These are phyloP conservation scores for Drosophila gunungcola DNA, from an alignment of 1,140 invertebrate species.

Conservation along the genomic window DNA sequence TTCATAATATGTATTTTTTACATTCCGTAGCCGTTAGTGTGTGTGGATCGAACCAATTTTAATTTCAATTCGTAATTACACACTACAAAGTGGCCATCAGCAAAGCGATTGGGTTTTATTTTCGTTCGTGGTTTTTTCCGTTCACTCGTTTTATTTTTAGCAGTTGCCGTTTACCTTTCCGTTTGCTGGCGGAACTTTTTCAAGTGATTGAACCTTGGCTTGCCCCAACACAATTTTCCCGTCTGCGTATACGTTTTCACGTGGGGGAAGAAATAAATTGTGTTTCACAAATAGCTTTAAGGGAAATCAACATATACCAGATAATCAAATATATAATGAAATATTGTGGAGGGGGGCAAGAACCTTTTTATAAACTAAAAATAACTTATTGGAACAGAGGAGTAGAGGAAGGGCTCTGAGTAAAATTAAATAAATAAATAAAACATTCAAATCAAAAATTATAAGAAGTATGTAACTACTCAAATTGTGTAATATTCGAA, in stretches of 20 bases:
- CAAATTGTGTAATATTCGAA: background rate
- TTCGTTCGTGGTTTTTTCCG: constrained; percentile 17
- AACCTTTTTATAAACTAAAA: no score
- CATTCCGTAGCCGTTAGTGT: constrained; percentile 5
- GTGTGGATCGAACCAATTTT: constrained; percentile 62
- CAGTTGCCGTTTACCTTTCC: constrained; percentile 15
- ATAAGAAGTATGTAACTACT: background rate
- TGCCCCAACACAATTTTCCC: constrained; percentile 4
- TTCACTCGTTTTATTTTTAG: constrained; percentile 34
- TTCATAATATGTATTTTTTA: constrained; percentile 17
- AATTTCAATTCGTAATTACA: constrained; percentile 69
- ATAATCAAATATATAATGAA: constrained; percentile 8
- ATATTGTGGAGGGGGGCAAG: background rate
- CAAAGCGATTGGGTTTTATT: constrained; percentile 48
- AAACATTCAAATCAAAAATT: background rate
- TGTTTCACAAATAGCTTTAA: constrained; percentile 18
- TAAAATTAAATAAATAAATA: no score
- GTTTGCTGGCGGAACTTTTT: constrained; percentile 14
- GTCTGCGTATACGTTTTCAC: background rate
- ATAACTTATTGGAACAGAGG: no score
- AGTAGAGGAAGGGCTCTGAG: background rate
- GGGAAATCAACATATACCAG: background rate
- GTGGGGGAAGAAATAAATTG: constrained; percentile 16
- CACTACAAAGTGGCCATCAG: constrained; percentile 62
- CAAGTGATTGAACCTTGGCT: constrained; percentile 34